A percentile compares a stretch with the other conserved stretches of the same genome.
Evolutionary conservation across 2,797 vertebrate species (phyloP).

Genomic region (Liasis olivaceus): DNA sequence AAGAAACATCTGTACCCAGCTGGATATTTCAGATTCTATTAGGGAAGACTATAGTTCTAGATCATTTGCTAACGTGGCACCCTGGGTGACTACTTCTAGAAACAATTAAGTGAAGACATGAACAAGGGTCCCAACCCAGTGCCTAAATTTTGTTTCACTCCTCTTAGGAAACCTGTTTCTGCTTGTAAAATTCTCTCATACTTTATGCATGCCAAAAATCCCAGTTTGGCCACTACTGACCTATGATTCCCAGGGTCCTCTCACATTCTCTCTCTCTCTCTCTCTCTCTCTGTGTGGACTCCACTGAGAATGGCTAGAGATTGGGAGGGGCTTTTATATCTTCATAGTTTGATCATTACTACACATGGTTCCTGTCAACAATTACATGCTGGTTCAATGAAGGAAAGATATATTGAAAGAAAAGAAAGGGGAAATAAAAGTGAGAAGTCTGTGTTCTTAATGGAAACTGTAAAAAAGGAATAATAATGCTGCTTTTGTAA

Average conservation of each 20-base stretch:
- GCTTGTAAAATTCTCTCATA: background rate
- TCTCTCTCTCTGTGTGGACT: too few relatives aligned
- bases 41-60: background rate
- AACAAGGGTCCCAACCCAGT: background rate
- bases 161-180: background rate
- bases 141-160: background rate
- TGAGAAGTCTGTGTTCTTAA: too few relatives aligned
- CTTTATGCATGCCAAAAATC: background rate
- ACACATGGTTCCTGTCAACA: too few relatives aligned
- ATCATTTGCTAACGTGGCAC: background rate
- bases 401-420: too few relatives aligned
- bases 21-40: background rate
- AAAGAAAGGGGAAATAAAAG: too few relatives aligned
- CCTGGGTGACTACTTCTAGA: background rate
- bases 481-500: too few relatives aligned
- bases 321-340: too few relatives aligned
- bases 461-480: too few relatives aligned
- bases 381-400: too few relatives aligned
- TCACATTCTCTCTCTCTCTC: background rate
- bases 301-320: too few relatives aligned
- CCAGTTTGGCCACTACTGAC: background rate
- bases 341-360: too few relatives aligned
- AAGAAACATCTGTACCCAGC: background rate
- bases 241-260: background rate
- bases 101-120: background rate